Base-by-base conservation (phyloP, 2,113 vertebrate genomes). In the Pampusana beccarii region DNA sequence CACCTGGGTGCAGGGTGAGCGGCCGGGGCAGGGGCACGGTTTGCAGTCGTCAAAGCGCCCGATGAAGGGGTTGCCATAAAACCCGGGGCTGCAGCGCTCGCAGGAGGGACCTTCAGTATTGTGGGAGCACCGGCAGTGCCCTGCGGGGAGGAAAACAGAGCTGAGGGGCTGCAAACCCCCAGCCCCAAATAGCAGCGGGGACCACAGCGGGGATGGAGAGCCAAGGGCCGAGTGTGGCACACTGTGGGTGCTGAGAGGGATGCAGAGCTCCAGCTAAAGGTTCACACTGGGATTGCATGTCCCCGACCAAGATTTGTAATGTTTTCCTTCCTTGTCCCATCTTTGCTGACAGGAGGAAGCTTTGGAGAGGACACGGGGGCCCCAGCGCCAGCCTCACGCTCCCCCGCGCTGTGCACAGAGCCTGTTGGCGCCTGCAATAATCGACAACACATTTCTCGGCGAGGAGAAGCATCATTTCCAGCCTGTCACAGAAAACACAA, bases 1-100 rank as follows among this genome's bases (percentile, higher is more conserved):
- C 79, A 99, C 26, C 87, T 97, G 61, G 0, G 96, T 97, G 96
- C 99, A 99, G 97, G 98, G 97, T 3, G 97, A 98, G 18, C 4
- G 93, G 62, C 83, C 97, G 0, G 99, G 99, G 95, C 99, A 99
- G 1, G 99, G 99, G 82, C 99, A 99, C 2, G 98, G 98, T 86
- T 97, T 98, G 97, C 99, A 99, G 95, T 98, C 98, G 0, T 97
- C 93, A 0, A 90, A 75, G 2, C 13, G 98, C 95, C 99, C 99
- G 13, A 2, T 4, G 78, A 99, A 98, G 88, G 99, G 96, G 51
- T 98, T 98, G 91, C 99, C 99, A 1, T 99, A 98, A 98, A 99
- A 99, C 90, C 99, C 99, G 0, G 98, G 97, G 91, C 96, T 90
- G 96, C 99, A 99, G 80, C 92, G 98, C 95, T 99, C 98, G 8